Evolutionary conservation across 2,888 invertebrate species (phyloP), one percentile per base, ranked within the genome.

Genomic region (Lasioglossum malachurum): DNA sequence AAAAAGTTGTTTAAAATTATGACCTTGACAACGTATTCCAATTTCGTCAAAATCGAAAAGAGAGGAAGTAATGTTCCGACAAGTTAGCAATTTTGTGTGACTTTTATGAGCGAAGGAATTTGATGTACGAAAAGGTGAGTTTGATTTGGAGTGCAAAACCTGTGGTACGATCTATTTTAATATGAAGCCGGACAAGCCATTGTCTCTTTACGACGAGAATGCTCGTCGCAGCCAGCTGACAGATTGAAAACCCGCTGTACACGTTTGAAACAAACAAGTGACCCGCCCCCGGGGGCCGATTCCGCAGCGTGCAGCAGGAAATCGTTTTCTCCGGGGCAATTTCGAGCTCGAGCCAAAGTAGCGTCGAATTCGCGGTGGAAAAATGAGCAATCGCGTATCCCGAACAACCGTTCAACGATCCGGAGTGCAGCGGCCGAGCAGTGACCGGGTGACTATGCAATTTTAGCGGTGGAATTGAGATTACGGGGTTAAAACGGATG

Each of bases 401-500:
- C 10, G 71, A 72, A 46, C 38, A 74, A 64, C 53, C 67, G 53
- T 67, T 64, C 16, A 64, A 64, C 73, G 49, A 49, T 19, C 23
- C 19, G 73, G 23, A 41, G 38, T 38, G 41, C n/a, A 31, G 73
- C 8, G 31, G 31, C 31, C 72, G 72, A 35, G 16, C 44, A 35
- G 64, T 64, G 60, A 31, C 64, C 71, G 49, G 27, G 75, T 35
- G 83, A 41, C 57, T 64, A 41, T 67, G 77, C 78, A 78, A 80
- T 84, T 84, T 86, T 31, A 78, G 27, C 38, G 67, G 41, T 72
- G 71, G 64, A 80, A 78, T 73, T 60, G 73, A 67, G 78, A 81
- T 87, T 72, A 49, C 49, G 75, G 78, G 81, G 77, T 80, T 80
- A 82, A 82, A 84, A 88, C 78, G 84, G 83, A 74, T 85, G 87